Evolutionary conservation across 30 jellyfish, hydroid and myxozoan species (phyloP), one percentile per base, ranked within the genome.

Genomic region (Turritopsis dohrnii): DNA sequence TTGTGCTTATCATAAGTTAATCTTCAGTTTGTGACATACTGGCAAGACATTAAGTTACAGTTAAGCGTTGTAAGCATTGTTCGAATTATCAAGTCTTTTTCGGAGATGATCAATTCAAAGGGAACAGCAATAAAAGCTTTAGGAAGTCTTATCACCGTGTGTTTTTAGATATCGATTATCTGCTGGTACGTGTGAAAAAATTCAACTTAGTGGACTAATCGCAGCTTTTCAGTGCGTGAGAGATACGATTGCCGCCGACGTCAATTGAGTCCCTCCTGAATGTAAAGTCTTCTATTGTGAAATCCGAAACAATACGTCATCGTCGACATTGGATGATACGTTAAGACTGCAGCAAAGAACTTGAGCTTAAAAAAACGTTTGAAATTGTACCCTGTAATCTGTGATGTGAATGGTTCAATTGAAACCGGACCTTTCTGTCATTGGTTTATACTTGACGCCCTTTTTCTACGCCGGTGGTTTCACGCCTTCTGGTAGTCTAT

Each of bases 181-280:
- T 20, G 88, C 99, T 28, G 99, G 99, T 26, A 86, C 99, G 20
- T 94, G 97, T 18, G 99, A 94, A 76, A 94, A 94, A 81, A 79
- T 94, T 23, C 99, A 94, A 71, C 91, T 94, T 8, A 89, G 99
- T 53, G 87, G 96, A 25, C 81, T 94, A 21, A 80, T 94, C 52
- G 94, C 99, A 17, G 96, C 96, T 21, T 94, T 94, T 72, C 99
- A 94, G 83, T 88, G 89, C 76, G 90, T 81, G 28, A 79, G 99
- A 21, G 99, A 94, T 73, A 23, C 60, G 25, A 87, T 89, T 71
- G 96, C 82, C 25, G 92, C 91, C 13, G 97, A 88, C 22, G 96
- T 85, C 3, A 9, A 69, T 1, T n/a, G 76, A 69, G 0, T 9
- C 9, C 31, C 8, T 17, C 9, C 30, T 19, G 16, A 27, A n/a